Percentiles rank a stretch among this genome's conserved stretches.
Evolutionary conservation across 2,797 vertebrate genomes (phyloP).

Genomic region (Onychomys leucogaster): DNA sequence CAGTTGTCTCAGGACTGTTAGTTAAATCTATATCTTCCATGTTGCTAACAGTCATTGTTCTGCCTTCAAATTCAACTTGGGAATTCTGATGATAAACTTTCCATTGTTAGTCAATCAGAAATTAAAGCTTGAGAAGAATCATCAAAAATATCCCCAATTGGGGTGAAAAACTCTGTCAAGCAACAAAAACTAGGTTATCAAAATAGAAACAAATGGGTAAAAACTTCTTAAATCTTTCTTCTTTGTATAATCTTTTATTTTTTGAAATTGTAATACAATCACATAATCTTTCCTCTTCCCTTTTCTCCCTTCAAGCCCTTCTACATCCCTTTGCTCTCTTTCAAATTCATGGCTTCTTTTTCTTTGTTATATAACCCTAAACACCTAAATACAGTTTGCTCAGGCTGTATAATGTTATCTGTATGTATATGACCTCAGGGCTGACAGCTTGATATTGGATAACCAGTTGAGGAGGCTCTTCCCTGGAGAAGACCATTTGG

Average conservation of each 20-base stretch:
- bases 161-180: not conserved
- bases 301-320: not conserved
- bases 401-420: no score
- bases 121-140: constrained; percentile 23
- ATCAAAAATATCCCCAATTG: not conserved
- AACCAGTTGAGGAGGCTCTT: not conserved
- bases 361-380: not conserved
- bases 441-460: not conserved
- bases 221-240: not conserved
- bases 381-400: not conserved
- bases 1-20: not conserved
- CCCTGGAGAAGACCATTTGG: not conserved
- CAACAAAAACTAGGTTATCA: constrained; percentile 13
- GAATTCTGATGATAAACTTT: constrained; percentile 34
- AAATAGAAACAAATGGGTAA: not conserved
- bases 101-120: constrained; percentile 51
- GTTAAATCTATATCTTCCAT: not conserved
- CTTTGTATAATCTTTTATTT: not conserved
- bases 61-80: constrained; percentile 7
- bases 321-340: no score
- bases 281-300: no score
- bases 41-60: not conserved
- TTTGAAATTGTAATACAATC: not conserved
- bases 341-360: not conserved
- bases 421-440: not conserved